phyloP scores from a whole-genome alignment of 2,113 vertebrate genomes.

The Ailurus styani region DNA sequence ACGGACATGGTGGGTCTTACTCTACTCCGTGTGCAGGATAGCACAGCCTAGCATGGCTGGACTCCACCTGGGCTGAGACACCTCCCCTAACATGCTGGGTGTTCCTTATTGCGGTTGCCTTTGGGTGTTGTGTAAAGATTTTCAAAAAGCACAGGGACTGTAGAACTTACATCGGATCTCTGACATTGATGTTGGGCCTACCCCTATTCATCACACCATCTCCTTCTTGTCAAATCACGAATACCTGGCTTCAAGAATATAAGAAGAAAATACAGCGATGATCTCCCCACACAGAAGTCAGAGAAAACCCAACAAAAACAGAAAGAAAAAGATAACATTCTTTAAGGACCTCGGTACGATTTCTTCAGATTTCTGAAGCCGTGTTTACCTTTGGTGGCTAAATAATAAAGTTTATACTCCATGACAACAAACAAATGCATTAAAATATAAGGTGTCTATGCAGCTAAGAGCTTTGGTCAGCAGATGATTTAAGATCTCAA shows the following conservation, averaged over 20 bases:
- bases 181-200: rapidly evolving
- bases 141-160: not conserved
- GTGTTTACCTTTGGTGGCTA: not conserved
- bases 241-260: not conserved
- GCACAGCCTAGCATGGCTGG: too few species aligned
- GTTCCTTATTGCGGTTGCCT: not conserved
- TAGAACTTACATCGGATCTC: not conserved
- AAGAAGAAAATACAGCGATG: not conserved
- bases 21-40: not conserved
- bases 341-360: not conserved
- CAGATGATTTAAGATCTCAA: not conserved
- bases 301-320: not conserved
- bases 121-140: not conserved
- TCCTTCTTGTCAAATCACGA: not conserved
- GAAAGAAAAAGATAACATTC: not conserved
- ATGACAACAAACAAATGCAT: not conserved
- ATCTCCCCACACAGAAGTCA: not conserved
- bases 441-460: not conserved
- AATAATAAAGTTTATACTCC: not conserved
- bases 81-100: not conserved
- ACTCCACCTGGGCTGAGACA: not conserved
- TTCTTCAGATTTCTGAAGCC: not conserved
- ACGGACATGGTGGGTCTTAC: not conserved
- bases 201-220: not conserved
- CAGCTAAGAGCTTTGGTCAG: not conserved